Percentiles rank a stretch among this genome's conserved stretches.
Evolutionary conservation across 2,797 vertebrate genomes (phyloP).

Genomic region (Sebastolobus alascanus): DNA sequence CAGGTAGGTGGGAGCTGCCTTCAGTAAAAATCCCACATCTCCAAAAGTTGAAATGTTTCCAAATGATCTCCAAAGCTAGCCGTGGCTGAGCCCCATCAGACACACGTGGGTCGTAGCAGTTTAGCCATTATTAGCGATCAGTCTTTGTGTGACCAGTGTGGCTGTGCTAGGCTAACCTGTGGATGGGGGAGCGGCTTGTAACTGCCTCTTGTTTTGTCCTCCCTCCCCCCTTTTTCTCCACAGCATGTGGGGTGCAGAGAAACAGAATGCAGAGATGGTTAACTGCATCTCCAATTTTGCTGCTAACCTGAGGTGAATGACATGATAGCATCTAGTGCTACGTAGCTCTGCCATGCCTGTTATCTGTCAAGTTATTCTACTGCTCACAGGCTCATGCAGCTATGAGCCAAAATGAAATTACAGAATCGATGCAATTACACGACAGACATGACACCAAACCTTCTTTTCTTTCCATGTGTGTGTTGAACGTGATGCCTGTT

Average conservation of each 20-base stretch:
- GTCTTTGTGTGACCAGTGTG: conserved; percentile 27
- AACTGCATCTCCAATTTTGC: conserved; percentile 88
- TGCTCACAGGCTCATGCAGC: conserved; percentile 16
- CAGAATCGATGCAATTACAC: conserved; percentile 19
- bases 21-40: neutral
- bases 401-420: conserved; percentile 23
- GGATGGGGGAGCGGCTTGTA: conserved; percentile 63
- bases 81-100: neutral
- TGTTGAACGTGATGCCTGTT: conserved; percentile 45
- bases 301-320: conserved; percentile 87
- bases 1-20: neutral
- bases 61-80: neutral
- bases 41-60: neutral
- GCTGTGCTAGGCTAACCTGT: conserved; percentile 44
- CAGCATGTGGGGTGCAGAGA: conserved; percentile 88
- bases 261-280: conserved; percentile 86
- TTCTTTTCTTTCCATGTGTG: conserved; percentile 34
- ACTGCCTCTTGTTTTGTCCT: conserved; percentile 76
- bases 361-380: conserved; percentile 46
- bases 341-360: conserved; percentile 47
- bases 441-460: conserved; percentile 35
- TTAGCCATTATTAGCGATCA: neutral
- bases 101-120: neutral
- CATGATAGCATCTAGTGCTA: conserved; percentile 61
- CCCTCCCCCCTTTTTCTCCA: conserved; percentile 74